Conservation (phyloP, 2,797 vertebrate species). For the Myotis vivesi region DNA sequence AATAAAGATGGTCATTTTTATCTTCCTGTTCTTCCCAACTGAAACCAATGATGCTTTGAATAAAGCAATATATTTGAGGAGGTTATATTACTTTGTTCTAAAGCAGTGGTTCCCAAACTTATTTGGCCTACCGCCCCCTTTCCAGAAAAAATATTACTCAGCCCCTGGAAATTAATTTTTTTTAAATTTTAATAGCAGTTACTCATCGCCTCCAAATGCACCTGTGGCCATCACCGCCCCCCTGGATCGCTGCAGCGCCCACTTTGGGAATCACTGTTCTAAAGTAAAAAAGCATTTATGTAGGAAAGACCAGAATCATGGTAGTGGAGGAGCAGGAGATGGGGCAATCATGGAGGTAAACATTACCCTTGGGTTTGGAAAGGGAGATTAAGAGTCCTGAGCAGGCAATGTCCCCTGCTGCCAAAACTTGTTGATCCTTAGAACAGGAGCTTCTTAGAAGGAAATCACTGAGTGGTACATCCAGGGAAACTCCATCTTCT, state of each 20-base stretch:
- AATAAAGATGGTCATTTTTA: background rate
- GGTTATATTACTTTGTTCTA: background rate
- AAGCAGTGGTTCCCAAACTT: no score
- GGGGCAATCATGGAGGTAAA: no score
- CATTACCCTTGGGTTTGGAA: background rate
- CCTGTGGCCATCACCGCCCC: no score
- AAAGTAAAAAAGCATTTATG: background rate
- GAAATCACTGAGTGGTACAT: background rate
- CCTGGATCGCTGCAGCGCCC: no score
- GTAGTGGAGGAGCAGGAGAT: background rate
- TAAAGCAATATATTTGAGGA: background rate
- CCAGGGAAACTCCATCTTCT: background rate
- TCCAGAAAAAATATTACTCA: no score
- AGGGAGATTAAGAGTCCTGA: background rate
- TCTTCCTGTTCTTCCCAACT: background rate
- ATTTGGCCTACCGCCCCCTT: no score
- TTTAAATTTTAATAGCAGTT: no score
- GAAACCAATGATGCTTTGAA: background rate
- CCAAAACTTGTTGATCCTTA: background rate
- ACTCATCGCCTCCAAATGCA: no score
- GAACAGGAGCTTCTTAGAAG: background rate
- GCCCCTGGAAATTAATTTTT: no score
- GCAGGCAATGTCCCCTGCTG: accelerated
- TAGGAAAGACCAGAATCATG: background rate
- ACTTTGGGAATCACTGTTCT: no score